phyloP scores from a whole-genome alignment of 2,888 invertebrate genomes.

The Sarcophaga carnaria region DNA sequence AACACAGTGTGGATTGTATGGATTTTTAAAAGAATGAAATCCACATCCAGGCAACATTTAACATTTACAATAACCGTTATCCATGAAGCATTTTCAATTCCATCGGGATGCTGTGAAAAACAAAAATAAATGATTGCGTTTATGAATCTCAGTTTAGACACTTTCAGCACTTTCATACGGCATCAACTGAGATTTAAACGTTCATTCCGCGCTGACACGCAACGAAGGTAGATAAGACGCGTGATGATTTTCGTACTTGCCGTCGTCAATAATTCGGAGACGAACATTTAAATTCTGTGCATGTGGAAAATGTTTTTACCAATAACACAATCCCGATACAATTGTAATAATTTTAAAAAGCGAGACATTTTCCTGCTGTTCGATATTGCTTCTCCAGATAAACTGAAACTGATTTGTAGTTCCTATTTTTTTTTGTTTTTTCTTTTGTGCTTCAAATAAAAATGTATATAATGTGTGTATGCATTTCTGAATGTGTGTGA shows the following conservation, averaged over 20 bases:
- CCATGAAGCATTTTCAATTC: conserved; percentile 12
- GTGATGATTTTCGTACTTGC: conserved; percentile 50
- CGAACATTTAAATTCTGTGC: neutral
- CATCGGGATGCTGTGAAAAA: conserved; percentile 4
- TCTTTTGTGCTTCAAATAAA: neutral
- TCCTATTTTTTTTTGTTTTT: neutral
- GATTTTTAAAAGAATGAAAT: conserved; percentile 27
- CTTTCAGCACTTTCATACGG: conserved; percentile 69
- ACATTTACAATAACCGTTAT: neutral
- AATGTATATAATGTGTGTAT: no score
- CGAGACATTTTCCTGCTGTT: neutral
- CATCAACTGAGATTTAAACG: conserved; percentile 68
- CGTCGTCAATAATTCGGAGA: conserved; percentile 20
- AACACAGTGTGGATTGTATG: conserved; percentile 60
- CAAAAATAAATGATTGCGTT: conserved; percentile 26
- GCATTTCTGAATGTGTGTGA: neutral
- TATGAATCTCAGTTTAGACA: conserved; percentile 67
- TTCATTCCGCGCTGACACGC: conserved; percentile 69
- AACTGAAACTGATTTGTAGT: neutral
- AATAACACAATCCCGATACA: conserved; percentile 11
- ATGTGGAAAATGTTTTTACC: neutral
- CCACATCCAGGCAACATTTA: conserved; percentile 52
- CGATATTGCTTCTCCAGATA: conserved; percentile 29
- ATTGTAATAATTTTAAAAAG: conserved; percentile 12
- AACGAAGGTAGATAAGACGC: conserved; percentile 67